Percentiles rank a stretch among this genome's conserved stretches.
Conservation (phyloP, 2,888 invertebrate genomes). For the Xestobium rufovillosum region DNA sequence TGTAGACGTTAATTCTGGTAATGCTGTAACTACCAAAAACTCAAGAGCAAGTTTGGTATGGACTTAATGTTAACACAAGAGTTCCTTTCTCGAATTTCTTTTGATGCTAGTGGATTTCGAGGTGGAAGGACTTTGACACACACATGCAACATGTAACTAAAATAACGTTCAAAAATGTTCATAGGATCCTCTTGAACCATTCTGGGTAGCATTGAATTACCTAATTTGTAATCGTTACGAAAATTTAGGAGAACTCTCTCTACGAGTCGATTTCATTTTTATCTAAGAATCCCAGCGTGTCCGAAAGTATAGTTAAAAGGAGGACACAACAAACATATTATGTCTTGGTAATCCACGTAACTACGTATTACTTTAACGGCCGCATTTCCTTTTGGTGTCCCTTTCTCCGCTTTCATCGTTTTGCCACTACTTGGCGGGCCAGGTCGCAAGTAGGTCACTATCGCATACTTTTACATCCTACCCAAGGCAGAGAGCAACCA, state of each 20-base stretch:
- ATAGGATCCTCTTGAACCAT: not conserved
- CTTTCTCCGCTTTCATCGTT: constrained; percentile 45
- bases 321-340: constrained; percentile 37
- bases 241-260: constrained; percentile 23
- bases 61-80: too few species aligned
- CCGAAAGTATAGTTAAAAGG: constrained; percentile 27
- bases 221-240: too few species aligned
- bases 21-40: too few species aligned
- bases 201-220: too few species aligned
- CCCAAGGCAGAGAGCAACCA: constrained; percentile 29
- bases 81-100: too few species aligned
- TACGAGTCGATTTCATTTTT: constrained; percentile 38
- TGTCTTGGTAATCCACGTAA: constrained; percentile 42
- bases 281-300: constrained; percentile 38
- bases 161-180: constrained; percentile 2
- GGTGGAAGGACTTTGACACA: too few species aligned
- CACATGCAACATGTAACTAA: constrained; percentile 5
- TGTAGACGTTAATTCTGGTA: too few species aligned
- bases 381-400: constrained; percentile 43
- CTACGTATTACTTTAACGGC: constrained; percentile 41
- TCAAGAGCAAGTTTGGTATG: too few species aligned
- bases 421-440: constrained; percentile 42
- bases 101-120: too few species aligned
- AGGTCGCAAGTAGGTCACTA: constrained; percentile 42
- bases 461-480: constrained; percentile 44